Evolutionary conservation across 1,140 invertebrate species (phyloP), one percentile per base, ranked within the genome.

Genomic region (Heterodera carotae): DNA sequence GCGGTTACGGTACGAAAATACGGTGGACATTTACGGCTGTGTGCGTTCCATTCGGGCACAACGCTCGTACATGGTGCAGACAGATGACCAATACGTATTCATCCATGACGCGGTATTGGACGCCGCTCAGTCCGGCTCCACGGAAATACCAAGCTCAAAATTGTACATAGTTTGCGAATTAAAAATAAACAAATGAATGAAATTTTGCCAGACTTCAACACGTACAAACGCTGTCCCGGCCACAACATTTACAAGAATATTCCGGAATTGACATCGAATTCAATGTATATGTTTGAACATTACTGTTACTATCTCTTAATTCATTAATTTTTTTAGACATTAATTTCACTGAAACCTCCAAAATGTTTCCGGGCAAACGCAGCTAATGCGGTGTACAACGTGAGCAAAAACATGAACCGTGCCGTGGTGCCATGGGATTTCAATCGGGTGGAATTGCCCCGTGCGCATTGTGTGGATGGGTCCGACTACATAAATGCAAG

Each of bases 21-120:
- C 94, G 72, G 93, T 99, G 8, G 97, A 99, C 88, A 97, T 99
- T 76, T 99, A 98, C 87, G 97, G 96, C 5, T 96, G 98, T 89
- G 96, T 99, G 5, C 99, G 96, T 3, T 96, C 94, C 86, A 90
- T 99, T 29, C 91, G 97, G 75, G 94, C 96, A 15, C 97, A 99
- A 88, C 91, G 97, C 70, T 96, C 96, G 87, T 97, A 97, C 88
- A 97, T 97, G 94, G 91, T 92, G 36, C 89, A 99, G 89, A 99
- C 97, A 0, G 97, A 99, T 88, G 97, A 99, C 88, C 97, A 99
- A 88, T 99, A 99, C 88, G 95, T 99, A 75, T 99, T 99, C 89
- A 98, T 99, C 80, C 96, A 99, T 88, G 97, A 99, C 88, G 92
- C 95, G 8, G 91, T 97, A 2, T 89, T 98, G 10, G 97, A 99